Conservation (phyloP, 2,113 vertebrate genomes). For the Forbesichthys agassizii region DNA sequence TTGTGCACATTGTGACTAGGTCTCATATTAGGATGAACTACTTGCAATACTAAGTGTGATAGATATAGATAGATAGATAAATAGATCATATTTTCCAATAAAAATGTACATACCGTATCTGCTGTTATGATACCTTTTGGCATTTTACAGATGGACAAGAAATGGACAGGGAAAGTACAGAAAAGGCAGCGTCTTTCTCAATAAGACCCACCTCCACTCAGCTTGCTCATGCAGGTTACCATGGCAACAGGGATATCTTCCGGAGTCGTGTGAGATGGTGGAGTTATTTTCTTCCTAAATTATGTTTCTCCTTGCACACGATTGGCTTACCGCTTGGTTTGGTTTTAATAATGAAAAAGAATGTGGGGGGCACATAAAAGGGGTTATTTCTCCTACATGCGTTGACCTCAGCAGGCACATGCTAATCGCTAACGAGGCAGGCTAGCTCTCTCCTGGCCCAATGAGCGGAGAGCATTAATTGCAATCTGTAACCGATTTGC, state of each 20-base stretch:
- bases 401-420: slow-evolving; percentile 51
- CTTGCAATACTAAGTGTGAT: no score
- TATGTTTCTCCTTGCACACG: slow-evolving; percentile 22
- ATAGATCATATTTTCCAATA: no score
- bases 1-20: no score
- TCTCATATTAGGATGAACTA: no score
- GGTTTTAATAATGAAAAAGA: slow-evolving; percentile 67
- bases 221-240: slow-evolving; percentile 57
- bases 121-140: slow-evolving; percentile 54
- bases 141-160: slow-evolving; percentile 25
- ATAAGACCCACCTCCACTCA: slow-evolving; percentile 19
- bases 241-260: slow-evolving; percentile 73
- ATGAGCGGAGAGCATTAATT: slow-evolving; percentile 66
- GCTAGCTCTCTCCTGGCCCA: slow-evolving; percentile 48
- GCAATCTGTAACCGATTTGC: slow-evolving; percentile 77
- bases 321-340: slow-evolving; percentile 59
- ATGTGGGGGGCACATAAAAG: slow-evolving; percentile 52
- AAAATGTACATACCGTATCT: slow-evolving; percentile 9
- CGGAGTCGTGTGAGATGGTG: slow-evolving; percentile 14
- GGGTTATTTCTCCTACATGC: slow-evolving; percentile 16
- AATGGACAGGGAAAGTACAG: slow-evolving; percentile 17
- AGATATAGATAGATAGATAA: no score
- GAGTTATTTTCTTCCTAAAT: slow-evolving; percentile 29
- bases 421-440: slow-evolving; percentile 58
- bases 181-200: background rate